Evolutionary conservation across 2,797 vertebrate genomes (phyloP), one percentile per base, ranked within the genome.

Genomic region (Borostomias antarcticus): DNA sequence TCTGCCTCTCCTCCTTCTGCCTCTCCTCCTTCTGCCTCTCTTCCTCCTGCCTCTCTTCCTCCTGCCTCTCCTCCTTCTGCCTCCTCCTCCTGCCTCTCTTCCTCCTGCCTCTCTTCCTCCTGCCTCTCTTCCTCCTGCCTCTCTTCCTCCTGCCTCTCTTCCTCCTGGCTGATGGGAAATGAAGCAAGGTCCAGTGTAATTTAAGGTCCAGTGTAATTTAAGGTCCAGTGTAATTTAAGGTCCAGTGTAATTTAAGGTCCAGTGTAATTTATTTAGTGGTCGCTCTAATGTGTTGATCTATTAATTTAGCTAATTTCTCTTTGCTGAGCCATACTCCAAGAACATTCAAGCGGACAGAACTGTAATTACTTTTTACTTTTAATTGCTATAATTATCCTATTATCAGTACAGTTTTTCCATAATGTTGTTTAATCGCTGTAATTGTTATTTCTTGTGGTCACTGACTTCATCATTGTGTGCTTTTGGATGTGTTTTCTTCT

Each of bases 321-420:
- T 40, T 77, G 83, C 50, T 45, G 54, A 70, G 28, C 57, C 51
- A 19, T 62, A 76, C 80, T 66, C 65, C 54, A 52, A 80, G 76
- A 57, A 84, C 86, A 75, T 70, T 40, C 25, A 68, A 74, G 80
- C 78, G 69, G 69, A 53, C 74, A 72, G 58, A 80, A 67, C 52
- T 69, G 13, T 73, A 73, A 80, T 85, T 82, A 57, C 61, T 77
- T 66, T 62, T 66, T 28, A 32, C 73, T 61, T 76, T 52, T 76
- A 87, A 88, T 86, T 82, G 74, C 75, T 69, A 40, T 85, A 83
- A 90, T 91, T 86, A 76, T 79, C 68, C 80, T 74, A 86, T 90
- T 87, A 85, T 82, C 67, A 77, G 81, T 69, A 47, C 47, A 52
- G 65, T 77, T 82, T 79, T 15, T 13, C 40, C 11, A 70, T 72